A percentile compares a stretch with the other conserved stretches of the same genome.
phyloP scores from a whole-genome alignment of 2,888 invertebrate species.

The Tanytarsus gracilentus region DNA sequence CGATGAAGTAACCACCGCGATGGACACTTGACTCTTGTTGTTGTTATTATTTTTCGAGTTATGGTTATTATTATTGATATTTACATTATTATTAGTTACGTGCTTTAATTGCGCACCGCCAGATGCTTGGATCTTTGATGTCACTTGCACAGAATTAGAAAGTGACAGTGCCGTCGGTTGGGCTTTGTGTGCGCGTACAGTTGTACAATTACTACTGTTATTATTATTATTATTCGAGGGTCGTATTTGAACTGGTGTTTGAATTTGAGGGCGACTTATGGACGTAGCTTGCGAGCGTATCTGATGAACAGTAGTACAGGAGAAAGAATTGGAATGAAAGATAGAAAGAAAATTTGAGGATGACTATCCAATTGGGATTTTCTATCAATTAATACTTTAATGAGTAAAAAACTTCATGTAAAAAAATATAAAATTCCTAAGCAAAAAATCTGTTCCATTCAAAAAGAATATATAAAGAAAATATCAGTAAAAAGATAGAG shows the following conservation, averaged over 20 bases:
- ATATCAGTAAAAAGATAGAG: too few relatives aligned
- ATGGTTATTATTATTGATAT: slow-evolving; percentile 25
- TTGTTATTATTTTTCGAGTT: slow-evolving; percentile 15
- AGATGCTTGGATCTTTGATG: slow-evolving; percentile 12
- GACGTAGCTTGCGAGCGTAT: slow-evolving; percentile 34
- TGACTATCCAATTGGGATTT: too few relatives aligned
- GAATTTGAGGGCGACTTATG: slow-evolving; percentile 34
- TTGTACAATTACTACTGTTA: neutral
- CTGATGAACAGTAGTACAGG: slow-evolving; percentile 34
- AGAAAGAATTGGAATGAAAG: neutral
- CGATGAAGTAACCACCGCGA: slow-evolving; percentile 21
- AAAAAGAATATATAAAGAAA: too few relatives aligned
- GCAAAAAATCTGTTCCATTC: too few relatives aligned
- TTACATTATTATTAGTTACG: slow-evolving; percentile 19
- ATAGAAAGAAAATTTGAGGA: too few relatives aligned
- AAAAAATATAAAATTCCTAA: too few relatives aligned
- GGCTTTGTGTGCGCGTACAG: slow-evolving; percentile 10
- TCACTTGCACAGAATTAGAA: neutral
- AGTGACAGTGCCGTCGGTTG: neutral
- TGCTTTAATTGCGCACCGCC: slow-evolving; percentile 26
- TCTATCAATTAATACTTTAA: too few relatives aligned
- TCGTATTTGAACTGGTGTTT: slow-evolving; percentile 35
- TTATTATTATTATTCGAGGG: neutral
- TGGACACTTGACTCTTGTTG: slow-evolving; percentile 26
- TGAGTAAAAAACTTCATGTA: too few relatives aligned